Evolutionary conservation across 2,888 invertebrate species (phyloP), one percentile per base, ranked within the genome.

Genomic region (Capitulum mitella): DNA sequence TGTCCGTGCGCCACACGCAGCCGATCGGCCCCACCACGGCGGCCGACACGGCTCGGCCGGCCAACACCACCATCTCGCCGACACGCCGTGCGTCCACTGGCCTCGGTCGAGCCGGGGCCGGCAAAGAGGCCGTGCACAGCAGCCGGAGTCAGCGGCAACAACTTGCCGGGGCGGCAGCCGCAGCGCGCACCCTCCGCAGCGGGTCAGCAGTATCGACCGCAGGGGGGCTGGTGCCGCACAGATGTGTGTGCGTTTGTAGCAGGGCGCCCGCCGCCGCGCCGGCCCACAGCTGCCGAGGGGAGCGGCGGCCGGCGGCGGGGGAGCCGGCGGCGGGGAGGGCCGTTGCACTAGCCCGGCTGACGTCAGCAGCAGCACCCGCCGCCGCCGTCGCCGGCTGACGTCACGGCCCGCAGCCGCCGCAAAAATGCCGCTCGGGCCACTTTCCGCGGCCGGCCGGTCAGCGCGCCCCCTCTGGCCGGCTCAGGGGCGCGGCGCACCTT

Each of bases 151-250:
- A 29, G 29, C 58, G n/a, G 58, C 58, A 26, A 3, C 58, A 8
- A 3, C 16, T 3, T 29, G n/a, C n/a, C 58, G 29, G n/a, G 10
- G 16, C 16, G 5, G 10, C 58, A 58, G 12, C 58, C n/a, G n/a
- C 51, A 46, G 14, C 54, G 26, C 22, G 3, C 12, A 26, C 26
- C 54, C 54, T 22, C 6, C 54, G 26, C 16, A 54, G 19, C 54
- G 54, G 6, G 26, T 14, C 61, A 61, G 54, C n/a, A 16, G 64
- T 64, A 64, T 64, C 64, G 64, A 64, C 64, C 64, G 64, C n/a
- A n/a, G n/a, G 2, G 12, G 32, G 32, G 32, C 6, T 29, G 10
- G 43, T 10, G 2, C 16, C 8, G 64, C 64, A 19, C 34, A 64
- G 19, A 64, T 0, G 16, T 32, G 64, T 64, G 64, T 19, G 5